These are phyloP conservation scores for Temnothorax curvispinosus DNA, from an alignment of 1,140 invertebrate genomes.

Conservation along the genomic window DNA sequence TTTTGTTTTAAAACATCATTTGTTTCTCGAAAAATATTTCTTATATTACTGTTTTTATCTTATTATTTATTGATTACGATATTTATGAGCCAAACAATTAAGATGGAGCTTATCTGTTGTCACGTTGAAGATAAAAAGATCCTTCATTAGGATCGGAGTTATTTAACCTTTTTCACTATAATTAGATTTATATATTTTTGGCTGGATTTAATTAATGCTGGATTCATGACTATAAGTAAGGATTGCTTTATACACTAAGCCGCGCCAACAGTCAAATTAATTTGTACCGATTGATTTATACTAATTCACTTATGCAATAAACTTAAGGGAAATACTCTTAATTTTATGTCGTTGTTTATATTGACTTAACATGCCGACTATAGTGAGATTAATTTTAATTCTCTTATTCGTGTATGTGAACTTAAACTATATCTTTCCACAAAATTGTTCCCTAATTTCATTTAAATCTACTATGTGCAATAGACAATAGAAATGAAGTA, in stretches of 20 bases:
- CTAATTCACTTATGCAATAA: neutral
- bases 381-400: constrained; percentile 40
- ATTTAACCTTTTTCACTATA: neutral
- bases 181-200: constrained; percentile 25
- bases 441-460: neutral
- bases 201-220: constrained; percentile 1
- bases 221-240: constrained; percentile 27
- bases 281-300: constrained; percentile 5
- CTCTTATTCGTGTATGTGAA: neutral
- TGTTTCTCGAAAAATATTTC: neutral
- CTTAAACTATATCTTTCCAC: neutral
- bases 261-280: neutral
- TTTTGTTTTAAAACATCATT: neutral
- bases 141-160: neutral
- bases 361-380: neutral
- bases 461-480: neutral
- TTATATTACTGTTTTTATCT: constrained; percentile 62
- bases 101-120: neutral
- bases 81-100: neutral
- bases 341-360: neutral
- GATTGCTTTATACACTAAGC: neutral
- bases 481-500: neutral
- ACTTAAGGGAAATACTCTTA: neutral
- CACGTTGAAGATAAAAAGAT: constrained; percentile 6
- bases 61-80: neutral